Conservation (phyloP, 2,888 invertebrate genomes). For the Meliscaeva auricollis region DNA sequence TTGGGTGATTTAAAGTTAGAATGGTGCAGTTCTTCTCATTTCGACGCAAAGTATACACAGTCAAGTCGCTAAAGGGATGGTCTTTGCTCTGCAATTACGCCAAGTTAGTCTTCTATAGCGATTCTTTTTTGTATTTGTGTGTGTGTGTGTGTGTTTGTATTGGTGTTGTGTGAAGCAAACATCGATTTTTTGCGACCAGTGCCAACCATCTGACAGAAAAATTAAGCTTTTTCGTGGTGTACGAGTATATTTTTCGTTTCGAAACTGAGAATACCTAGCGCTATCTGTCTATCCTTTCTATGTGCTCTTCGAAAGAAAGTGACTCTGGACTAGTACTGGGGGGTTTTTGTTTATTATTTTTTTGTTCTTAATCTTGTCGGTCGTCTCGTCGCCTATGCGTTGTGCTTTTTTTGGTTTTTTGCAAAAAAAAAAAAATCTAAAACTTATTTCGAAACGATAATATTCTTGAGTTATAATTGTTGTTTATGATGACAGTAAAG, state of each 20-base stretch:
- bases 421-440: constrained; percentile 24
- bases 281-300: constrained; percentile 3
- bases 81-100: constrained; percentile 54
- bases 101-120: constrained; percentile 21
- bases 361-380: constrained; percentile 36
- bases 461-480: constrained; percentile 38
- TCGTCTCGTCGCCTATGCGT: constrained; percentile 3
- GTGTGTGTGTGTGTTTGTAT: constrained; percentile 7
- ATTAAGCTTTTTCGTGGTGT: constrained; percentile 47
- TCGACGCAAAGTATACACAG: constrained; percentile 54
- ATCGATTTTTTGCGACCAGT: constrained; percentile 70
- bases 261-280: constrained; percentile 33
- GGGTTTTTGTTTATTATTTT: constrained; percentile 54
- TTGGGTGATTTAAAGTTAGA: constrained; percentile 50
- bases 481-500: constrained; percentile 40
- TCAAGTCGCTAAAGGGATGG: constrained; percentile 52
- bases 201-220: constrained; percentile 56
- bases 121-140: constrained; percentile 27
- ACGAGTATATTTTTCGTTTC: constrained; percentile 61
- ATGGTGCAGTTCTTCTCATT: constrained; percentile 46
- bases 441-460: constrained; percentile 38
- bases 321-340: constrained; percentile 38
- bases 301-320: constrained; percentile 63
- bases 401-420: constrained; percentile 41
- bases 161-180: constrained; percentile 22